These are phyloP conservation scores for Muschampia plurimacula DNA, from an alignment of 2,888 invertebrate species.

Conservation along the genomic window DNA sequence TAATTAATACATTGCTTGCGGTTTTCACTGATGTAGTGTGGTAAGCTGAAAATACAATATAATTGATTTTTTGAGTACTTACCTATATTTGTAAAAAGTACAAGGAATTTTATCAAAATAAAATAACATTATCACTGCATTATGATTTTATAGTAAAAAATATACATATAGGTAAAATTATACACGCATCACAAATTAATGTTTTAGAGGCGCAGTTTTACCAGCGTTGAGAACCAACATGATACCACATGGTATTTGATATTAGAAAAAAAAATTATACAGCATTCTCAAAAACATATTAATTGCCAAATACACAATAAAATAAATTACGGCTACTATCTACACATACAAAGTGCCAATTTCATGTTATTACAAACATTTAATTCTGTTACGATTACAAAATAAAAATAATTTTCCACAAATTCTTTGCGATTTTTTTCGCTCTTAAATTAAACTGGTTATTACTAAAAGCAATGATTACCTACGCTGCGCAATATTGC, in stretches of 20 bases:
- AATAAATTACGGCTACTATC: slow-evolving; percentile 32
- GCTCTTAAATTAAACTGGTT: not conserved
- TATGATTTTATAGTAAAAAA: slow-evolving; percentile 85
- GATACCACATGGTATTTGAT: slow-evolving; percentile 13
- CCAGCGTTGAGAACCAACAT: slow-evolving; percentile 9
- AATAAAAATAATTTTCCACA: slow-evolving; percentile 3
- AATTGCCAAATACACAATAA: slow-evolving; percentile 32
- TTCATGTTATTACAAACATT: slow-evolving; percentile 13
- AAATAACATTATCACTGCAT: slow-evolving; percentile 78
- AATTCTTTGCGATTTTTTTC: not conserved
- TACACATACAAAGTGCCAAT: slow-evolving; percentile 31
- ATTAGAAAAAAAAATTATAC: slow-evolving; percentile 22
- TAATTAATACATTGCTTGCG: no score
- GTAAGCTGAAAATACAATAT: no score
- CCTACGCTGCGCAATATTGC: slow-evolving; percentile 19
- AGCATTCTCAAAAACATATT: slow-evolving; percentile 16
- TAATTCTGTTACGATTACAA: slow-evolving; percentile 10
- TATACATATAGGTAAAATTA: slow-evolving; percentile 81
- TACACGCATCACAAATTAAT: slow-evolving; percentile 79
- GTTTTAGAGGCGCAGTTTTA: slow-evolving; percentile 58
- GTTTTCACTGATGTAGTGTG: no score
- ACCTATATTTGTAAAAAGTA: no score
- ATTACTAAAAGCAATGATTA: slow-evolving; percentile 36
- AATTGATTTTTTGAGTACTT: no score
- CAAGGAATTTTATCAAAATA: slow-evolving; percentile 52